Conservation (phyloP, 2,888 invertebrate genomes). For the Odontocolon sp. region DNA sequence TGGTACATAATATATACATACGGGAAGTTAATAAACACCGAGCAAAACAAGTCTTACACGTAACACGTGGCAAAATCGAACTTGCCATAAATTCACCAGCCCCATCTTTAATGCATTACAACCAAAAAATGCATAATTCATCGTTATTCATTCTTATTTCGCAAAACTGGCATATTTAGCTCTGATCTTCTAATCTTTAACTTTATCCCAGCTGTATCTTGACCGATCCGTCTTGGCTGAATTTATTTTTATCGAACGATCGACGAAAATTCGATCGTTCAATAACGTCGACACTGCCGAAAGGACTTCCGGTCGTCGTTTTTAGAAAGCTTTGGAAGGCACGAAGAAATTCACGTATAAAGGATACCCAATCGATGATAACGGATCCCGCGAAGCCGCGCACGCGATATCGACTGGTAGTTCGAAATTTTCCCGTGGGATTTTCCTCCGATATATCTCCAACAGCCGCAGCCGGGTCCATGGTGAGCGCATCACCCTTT, state of each 20-base stretch:
- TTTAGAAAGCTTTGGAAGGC: neutral
- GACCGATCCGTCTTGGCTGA: neutral
- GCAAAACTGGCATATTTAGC: too few species aligned
- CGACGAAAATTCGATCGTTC: conserved; percentile 1
- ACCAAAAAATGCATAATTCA: neutral
- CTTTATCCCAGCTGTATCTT: neutral
- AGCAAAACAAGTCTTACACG: conserved; percentile 6
- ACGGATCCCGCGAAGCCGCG: neutral
- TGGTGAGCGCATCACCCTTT: neutral
- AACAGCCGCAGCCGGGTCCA: conserved; percentile 9
- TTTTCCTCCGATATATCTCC: conserved; percentile 9
- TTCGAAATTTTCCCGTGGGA: conserved; percentile 39
- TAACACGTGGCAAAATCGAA: conserved; percentile 31
- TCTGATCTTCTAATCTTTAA: too few species aligned
- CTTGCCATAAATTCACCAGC: conserved; percentile 29
- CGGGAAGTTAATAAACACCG: conserved; percentile 47
- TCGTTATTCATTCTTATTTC: too few species aligned
- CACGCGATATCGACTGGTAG: conserved; percentile 22
- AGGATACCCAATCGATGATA: conserved; percentile 43
- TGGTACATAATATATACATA: neutral
- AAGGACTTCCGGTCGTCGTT: neutral
- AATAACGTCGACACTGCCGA: conserved; percentile 2
- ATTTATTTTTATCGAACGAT: conserved; percentile 4
- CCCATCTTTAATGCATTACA: too few species aligned
- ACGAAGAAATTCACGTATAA: conserved; percentile 26